Evolutionary conservation across 2,113 vertebrate species (phyloP).

Genomic region (Phalacrocorax aristotelis): DNA sequence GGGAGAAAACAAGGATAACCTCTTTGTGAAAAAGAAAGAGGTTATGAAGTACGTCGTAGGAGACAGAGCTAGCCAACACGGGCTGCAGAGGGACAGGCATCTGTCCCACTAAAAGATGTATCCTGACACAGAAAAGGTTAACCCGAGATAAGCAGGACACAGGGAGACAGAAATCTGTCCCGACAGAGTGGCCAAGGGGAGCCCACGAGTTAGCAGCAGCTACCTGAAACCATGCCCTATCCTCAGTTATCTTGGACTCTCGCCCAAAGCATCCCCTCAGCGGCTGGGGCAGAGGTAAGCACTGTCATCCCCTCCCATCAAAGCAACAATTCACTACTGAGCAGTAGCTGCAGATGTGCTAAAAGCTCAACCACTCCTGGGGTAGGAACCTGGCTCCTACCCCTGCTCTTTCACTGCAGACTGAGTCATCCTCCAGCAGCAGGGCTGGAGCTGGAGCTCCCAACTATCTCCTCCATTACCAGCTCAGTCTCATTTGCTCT

Average conservation of each 20-base stretch:
- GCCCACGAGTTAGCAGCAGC: background rate
- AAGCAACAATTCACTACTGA: background rate
- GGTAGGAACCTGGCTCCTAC: conserved; percentile 2
- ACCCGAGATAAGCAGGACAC: background rate
- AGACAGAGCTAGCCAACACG: background rate
- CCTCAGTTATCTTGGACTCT: background rate
- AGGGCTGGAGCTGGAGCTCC: conserved; percentile 15
- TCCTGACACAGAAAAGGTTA: conserved; percentile 34
- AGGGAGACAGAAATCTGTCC: background rate
- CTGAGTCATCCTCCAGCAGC: conserved; percentile 41
- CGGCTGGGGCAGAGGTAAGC: background rate
- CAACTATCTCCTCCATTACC: background rate
- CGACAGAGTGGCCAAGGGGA: background rate
- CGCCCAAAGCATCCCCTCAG: background rate
- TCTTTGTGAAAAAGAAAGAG: conserved; percentile 32
- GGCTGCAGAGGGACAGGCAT: background rate
- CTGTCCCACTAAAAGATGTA: background rate
- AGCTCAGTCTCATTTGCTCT: background rate
- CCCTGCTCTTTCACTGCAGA: background rate
- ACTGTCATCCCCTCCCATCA: background rate
- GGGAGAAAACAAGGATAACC: conserved; percentile 46
- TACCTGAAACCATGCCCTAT: background rate
- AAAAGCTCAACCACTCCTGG: background rate
- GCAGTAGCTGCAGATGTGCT: background rate
- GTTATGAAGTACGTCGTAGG: background rate